These are phyloP conservation scores for Lutraria lutraria DNA, from an alignment of 2,888 invertebrate genomes.

Conservation along the genomic window DNA sequence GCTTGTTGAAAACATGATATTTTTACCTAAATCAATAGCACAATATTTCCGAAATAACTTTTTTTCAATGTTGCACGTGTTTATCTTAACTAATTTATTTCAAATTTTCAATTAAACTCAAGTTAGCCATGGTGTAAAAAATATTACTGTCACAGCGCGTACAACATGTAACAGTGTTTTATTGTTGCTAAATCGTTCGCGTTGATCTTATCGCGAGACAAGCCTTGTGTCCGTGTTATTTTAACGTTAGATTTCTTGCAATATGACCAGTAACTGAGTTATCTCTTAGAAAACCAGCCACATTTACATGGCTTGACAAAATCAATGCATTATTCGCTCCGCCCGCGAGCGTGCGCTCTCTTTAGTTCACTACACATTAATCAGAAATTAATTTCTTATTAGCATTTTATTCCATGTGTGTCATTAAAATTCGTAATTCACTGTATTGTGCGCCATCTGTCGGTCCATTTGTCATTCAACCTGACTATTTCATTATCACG, in stretches of 20 bases:
- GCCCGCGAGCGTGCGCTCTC: constrained; percentile 3
- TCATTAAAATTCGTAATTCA: constrained; percentile 37
- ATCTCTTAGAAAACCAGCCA: neutral
- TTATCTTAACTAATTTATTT: constrained; percentile 4
- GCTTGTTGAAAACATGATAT: neutral
- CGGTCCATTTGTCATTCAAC: constrained; percentile 51
- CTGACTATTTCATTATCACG: constrained; percentile 22
- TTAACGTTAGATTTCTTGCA: neutral
- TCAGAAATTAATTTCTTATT: constrained; percentile 67
- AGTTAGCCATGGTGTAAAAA: constrained; percentile 2
- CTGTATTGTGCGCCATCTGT: constrained; percentile 50
- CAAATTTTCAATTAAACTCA: constrained; percentile 19
- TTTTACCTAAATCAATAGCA: neutral
- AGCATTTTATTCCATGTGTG: constrained; percentile 49
- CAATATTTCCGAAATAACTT: neutral
- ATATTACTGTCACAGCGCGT: neutral
- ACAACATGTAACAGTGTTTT: neutral
- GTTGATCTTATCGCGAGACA: neutral
- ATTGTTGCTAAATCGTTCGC: neutral
- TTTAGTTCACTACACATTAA: constrained; percentile 53
- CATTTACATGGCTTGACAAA: constrained; percentile 10
- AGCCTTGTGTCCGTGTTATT: neutral
- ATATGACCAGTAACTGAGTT: neutral
- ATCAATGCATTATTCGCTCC: neutral
- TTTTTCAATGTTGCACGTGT: neutral